These are phyloP conservation scores for Zaprionus gabonicus DNA, from an alignment of 1,140 invertebrate species.

Conservation along the genomic window DNA sequence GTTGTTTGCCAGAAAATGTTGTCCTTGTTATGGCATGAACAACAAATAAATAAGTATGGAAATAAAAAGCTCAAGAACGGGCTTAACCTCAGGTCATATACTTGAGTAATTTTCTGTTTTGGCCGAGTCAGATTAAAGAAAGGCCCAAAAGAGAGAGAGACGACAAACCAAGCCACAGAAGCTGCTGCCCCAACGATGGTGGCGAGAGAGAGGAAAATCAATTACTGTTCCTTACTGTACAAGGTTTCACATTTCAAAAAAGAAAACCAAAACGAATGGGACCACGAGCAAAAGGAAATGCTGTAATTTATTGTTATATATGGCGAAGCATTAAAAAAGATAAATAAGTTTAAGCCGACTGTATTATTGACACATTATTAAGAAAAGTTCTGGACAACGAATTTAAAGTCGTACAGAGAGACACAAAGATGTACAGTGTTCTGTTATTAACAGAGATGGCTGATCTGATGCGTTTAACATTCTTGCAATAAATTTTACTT, in stretches of 20 bases:
- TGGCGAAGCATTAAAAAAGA: slow-evolving; percentile 16
- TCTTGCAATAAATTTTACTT: too few relatives aligned
- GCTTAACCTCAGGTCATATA: slow-evolving; percentile 36
- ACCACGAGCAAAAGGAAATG: neutral
- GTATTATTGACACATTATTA: slow-evolving; percentile 4
- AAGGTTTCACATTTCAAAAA: slow-evolving; percentile 22
- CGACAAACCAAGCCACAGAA: slow-evolving; percentile 15
- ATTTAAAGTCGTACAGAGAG: neutral
- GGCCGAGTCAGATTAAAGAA: slow-evolving; percentile 22
- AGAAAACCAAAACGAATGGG: neutral
- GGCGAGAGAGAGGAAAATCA: slow-evolving; percentile 22
- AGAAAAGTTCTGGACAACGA: neutral
- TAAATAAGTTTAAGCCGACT: slow-evolving; percentile 12
- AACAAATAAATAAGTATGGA: slow-evolving; percentile 28
- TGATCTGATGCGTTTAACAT: too few relatives aligned
- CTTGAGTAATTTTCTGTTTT: slow-evolving; percentile 33
- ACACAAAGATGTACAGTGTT: neutral
- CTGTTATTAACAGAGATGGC: neutral
- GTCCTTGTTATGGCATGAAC: slow-evolving; percentile 23
- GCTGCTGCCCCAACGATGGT: neutral
- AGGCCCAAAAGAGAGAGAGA: neutral
- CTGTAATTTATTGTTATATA: slow-evolving; percentile 26
- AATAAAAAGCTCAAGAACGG: slow-evolving; percentile 16
- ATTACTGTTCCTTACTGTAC: slow-evolving; percentile 14
- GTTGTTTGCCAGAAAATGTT: slow-evolving; percentile 20